Base-by-base conservation (phyloP, 2,113 vertebrate genomes). In the Barbus barbus region DNA sequence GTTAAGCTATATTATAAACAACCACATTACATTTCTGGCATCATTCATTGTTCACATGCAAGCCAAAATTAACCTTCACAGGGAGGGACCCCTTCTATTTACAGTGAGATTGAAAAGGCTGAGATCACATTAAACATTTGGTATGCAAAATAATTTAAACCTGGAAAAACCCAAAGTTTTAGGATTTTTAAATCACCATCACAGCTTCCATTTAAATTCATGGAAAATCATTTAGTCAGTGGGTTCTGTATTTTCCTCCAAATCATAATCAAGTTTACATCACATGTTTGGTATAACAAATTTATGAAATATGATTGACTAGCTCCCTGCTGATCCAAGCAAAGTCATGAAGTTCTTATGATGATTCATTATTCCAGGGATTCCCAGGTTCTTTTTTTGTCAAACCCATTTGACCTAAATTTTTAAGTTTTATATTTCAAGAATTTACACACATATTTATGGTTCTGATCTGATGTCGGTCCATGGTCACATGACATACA, bases 11-110 rank as follows among this genome's bases (percentile, higher is more conserved):
- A 33, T 67, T 63, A 28, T 46, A 84, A 58, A 77, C 78, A 65
- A 12, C 53, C 48, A 0, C 41, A 76, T 71, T 31, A 24, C 26
- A 74, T 81, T 86, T 18, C 61, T 81, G 58, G 44, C n/a, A 65
- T 74, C 72, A 36, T 73, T 86, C 56, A 71, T 36, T 65, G 33
- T 83, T 20, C 16, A 79, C 75, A 75, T 60, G 73, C 67, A 28
- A 46, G 44, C 38, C 72, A 67, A 20, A 38, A 79, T 41, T 60
- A 60, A 41, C 51, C 24, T 41, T 56, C 44, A 65, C 3, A 73
- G 44, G 60, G n/a, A 44, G 9, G 5, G 20, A 72, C n/a, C 20
- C 31, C 28, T 58, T 33, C 9, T 44, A 26, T 61, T 61, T 78
- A 44, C 69, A 44, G 3, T 24, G 69, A n/a, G 38, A 73, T 44